A percentile compares a stretch with the other conserved stretches of the same genome.
Conservation (phyloP, 2,888 invertebrate genomes). For the Lamproptera curius region DNA sequence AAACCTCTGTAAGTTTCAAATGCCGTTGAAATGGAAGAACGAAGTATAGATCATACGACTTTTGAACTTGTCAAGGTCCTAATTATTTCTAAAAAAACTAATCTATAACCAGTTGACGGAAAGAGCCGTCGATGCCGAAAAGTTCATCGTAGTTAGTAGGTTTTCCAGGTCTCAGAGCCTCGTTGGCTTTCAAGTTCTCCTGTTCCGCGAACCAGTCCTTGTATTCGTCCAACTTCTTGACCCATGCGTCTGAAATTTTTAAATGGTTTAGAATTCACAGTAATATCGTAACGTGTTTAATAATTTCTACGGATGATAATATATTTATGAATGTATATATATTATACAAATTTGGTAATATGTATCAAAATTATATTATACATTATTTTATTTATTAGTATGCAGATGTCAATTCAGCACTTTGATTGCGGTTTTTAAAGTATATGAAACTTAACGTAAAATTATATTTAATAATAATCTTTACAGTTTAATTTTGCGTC, state of each 20-base stretch:
- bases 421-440: too few species aligned
- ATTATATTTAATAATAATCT: too few species aligned
- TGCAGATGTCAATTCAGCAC: too few species aligned
- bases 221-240: slow-evolving; percentile 86
- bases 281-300: too few species aligned
- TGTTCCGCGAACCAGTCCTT: slow-evolving; percentile 90
- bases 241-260: slow-evolving; percentile 83
- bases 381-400: too few species aligned
- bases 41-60: slow-evolving; percentile 13
- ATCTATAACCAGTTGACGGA: slow-evolving; percentile 90
- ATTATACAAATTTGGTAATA: too few species aligned
- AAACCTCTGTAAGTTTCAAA: slow-evolving; percentile 32
- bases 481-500: too few species aligned
- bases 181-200: slow-evolving; percentile 87
- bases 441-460: too few species aligned
- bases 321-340: too few species aligned
- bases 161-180: slow-evolving; percentile 88
- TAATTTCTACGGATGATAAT: too few species aligned
- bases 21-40: slow-evolving; percentile 5
- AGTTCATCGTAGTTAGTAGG: slow-evolving; percentile 92
- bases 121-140: slow-evolving; percentile 93
- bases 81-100: slow-evolving; percentile 42
- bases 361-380: too few species aligned
- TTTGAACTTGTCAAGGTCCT: slow-evolving; percentile 24
- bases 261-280: background rate